Evolutionary conservation across 2,113 vertebrate species (phyloP), one percentile per base, ranked within the genome.

Genomic region (Pagrus major): DNA sequence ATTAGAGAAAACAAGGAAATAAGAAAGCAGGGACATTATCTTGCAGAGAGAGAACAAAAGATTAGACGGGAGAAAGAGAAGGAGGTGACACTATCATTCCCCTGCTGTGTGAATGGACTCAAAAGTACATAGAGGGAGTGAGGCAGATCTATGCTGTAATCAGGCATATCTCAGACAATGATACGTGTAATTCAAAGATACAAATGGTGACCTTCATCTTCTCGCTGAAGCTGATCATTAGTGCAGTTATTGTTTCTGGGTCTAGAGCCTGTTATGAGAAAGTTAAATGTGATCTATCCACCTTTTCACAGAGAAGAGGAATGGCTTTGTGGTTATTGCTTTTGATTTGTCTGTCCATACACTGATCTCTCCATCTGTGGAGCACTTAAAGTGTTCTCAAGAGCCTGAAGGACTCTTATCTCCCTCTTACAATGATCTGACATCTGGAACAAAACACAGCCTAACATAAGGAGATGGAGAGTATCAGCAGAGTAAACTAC

Each of bases 21-120:
- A n/a, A n/a, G n/a, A n/a, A n/a, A n/a, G n/a, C n/a, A n/a, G n/a
- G n/a, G n/a, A n/a, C n/a, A n/a, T n/a, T n/a, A n/a, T n/a, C n/a
- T n/a, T n/a, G n/a, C n/a, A 33, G 52, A 33, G 31, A 37, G 23
- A n/a, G 39, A 71, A 55, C 3, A 33, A 33, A 33, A 71, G 39
- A 31, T 21, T 39, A 15, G 47, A 68, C 9, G 29, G 27, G 21
- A 42, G 27, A 42, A 49, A 63, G 47, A 72, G 54, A 66, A 35
- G 33, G n/a, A 77, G 55, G 56, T 55, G 33, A 25, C 23, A 68
- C 23, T 29, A 16, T 9, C 51, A 2, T 51, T 25, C 21, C 37
- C 21, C 49, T 46, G 56, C 35, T 8, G 75, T 66, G 39, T 33
- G 44, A 67, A 51, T 42, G 54, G 55, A 79, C 41, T 67, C 37